Percentiles rank a stretch among this genome's conserved stretches.
These are phyloP conservation scores for Rhinophrynus dorsalis DNA, from an alignment of 2,797 vertebrate species.

Conservation along the genomic window DNA sequence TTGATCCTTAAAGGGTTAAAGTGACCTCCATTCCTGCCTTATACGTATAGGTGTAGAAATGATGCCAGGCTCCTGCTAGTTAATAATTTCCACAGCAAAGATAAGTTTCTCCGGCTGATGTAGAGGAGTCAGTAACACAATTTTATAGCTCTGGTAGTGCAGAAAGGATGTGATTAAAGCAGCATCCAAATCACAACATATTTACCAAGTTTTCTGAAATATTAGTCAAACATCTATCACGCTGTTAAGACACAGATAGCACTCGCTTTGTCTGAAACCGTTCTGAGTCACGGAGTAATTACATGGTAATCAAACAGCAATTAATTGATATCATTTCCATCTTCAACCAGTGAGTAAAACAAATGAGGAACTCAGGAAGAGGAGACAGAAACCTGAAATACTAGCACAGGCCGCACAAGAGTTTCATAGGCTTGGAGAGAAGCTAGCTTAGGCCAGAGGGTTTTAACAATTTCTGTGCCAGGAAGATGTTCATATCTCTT, in stretches of 20 bases:
- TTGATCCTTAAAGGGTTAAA: too few species aligned
- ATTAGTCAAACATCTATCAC: constrained; percentile 69
- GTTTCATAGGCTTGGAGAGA: too few species aligned
- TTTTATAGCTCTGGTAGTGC: constrained; percentile 16
- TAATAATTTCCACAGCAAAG: not conserved
- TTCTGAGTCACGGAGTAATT: constrained; percentile 69
- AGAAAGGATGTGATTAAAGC: constrained; percentile 43
- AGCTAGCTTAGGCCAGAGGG: not conserved
- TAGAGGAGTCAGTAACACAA: constrained; percentile 3
- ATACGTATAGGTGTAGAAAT: not conserved
- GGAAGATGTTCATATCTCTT: too few species aligned
- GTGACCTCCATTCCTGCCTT: not conserved
- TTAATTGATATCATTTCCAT: constrained; percentile 70
- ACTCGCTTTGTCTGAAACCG: constrained; percentile 64
- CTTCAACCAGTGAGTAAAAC: constrained; percentile 27
- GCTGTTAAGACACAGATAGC: constrained; percentile 62
- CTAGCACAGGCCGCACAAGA: too few species aligned
- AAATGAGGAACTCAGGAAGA: constrained; percentile 8
- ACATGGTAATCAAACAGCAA: constrained; percentile 70
- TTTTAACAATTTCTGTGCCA: too few species aligned
- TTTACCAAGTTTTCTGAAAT: constrained; percentile 65
- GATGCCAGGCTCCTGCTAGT: not conserved
- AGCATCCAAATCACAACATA: constrained; percentile 60
- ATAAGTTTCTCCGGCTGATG: not conserved
- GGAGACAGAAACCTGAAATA: not conserved